Base-by-base conservation (phyloP, 2,797 vertebrate genomes). In the Sardinella longiceps region DNA sequence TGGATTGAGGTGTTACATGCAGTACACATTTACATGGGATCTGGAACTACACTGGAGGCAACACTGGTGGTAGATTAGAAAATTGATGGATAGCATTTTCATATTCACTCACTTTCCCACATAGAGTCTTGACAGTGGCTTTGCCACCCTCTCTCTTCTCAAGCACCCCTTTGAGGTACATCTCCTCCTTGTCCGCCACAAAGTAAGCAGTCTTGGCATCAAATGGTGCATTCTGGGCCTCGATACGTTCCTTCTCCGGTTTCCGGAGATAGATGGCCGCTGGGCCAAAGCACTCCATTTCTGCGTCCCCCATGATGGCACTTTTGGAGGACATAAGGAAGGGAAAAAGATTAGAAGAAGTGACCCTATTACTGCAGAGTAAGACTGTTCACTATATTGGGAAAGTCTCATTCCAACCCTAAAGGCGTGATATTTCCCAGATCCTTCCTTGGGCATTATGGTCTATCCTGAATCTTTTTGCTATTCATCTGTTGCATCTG, bases 171-270 rank as follows among this genome's bases (percentile, higher is more conserved):
- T 97, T 98, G 30, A 96, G 89, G 86, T 97, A 98, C 89, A 97
- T 95, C 60, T 96, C 91, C 37, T 93, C 90, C 1, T 95, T 94
- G 70, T 98, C 96, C 0, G 58, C 82, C 87, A 97, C 96, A 83
- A 95, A 98, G 87, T 93, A 96, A 0, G 96, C 94, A 0, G 93
- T 86, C 90, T 97, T 98, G 82, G 97, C 96, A 90, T 98, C 97
- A 74, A 98, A 98, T 0, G 97, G 97, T 81, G 91, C 92, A 85
- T 96, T 97, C 84, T 97, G 97, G 86, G 96, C 96, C 2, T 96
- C 97, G 30, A 97, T 91, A 51, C 96, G 94, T 82, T 98, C 97
- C 88, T 87, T 96, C 6, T 97, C 97, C 18, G 96, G 93, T 63
- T 98, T 98, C 14, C 97, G 92, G 90, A 98, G 96, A 70, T 85